A percentile compares a stretch with the other conserved stretches of the same genome.
These are phyloP conservation scores for Allobates femoralis DNA, from an alignment of 2,797 vertebrate genomes.

Conservation along the genomic window DNA sequence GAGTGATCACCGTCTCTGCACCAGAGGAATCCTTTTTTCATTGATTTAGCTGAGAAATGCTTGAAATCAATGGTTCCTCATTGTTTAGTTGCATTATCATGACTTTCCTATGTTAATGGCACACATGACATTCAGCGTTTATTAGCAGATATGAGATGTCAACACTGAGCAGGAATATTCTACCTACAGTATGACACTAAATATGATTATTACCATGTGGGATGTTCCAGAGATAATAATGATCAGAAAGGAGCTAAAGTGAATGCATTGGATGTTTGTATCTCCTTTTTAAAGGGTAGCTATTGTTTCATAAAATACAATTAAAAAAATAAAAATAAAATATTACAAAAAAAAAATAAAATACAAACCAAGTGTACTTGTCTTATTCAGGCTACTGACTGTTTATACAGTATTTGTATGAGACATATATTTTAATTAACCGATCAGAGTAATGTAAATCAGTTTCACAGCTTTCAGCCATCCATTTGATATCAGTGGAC, in stretches of 20 bases:
- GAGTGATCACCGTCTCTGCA: constrained; percentile 53
- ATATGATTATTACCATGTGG: neutral
- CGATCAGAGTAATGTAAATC: too few species aligned
- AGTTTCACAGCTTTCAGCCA: too few species aligned
- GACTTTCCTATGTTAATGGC: constrained; percentile 57
- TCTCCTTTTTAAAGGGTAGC: too few species aligned
- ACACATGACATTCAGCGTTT: constrained; percentile 40
- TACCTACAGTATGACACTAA: neutral
- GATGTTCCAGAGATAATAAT: neutral
- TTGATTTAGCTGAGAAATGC: constrained; percentile 55
- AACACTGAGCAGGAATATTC: neutral
- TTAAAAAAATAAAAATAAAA: too few species aligned
- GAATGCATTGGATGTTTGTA: neutral
- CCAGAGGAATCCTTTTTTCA: constrained; percentile 52
- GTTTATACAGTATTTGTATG: too few species aligned
- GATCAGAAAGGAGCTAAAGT: neutral
- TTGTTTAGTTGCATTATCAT: constrained; percentile 36
- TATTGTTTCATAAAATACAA: too few species aligned
- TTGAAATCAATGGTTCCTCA: constrained; percentile 54
- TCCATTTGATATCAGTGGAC: too few species aligned
- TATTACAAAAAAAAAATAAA: too few species aligned
- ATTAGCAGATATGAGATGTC: constrained; percentile 9
- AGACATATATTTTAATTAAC: too few species aligned
- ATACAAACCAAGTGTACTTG: too few species aligned
- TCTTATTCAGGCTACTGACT: too few species aligned